These are phyloP conservation scores for Chrysina gloriosa DNA, from an alignment of 2,888 invertebrate genomes.

Conservation along the genomic window DNA sequence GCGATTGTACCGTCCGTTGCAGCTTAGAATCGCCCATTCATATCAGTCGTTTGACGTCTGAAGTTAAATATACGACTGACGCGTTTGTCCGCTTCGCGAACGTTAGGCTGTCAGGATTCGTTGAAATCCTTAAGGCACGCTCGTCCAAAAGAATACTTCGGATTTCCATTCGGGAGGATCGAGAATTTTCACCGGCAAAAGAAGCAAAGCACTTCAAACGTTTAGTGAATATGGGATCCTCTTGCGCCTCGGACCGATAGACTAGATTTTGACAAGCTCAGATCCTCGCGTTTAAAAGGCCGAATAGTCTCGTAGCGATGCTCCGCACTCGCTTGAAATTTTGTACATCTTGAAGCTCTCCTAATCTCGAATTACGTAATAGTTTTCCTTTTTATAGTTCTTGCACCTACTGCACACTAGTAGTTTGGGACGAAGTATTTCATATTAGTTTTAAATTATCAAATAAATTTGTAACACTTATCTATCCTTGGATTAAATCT, in stretches of 20 bases:
- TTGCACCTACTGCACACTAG: too few relatives aligned
- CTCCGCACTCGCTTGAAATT: too few relatives aligned
- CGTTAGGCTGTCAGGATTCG: not conserved
- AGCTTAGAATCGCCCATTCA: not conserved
- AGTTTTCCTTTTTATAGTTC: too few relatives aligned
- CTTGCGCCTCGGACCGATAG: not conserved
- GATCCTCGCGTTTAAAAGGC: not conserved
- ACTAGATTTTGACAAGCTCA: constrained; percentile 4
- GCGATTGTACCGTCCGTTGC: not conserved
- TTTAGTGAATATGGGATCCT: not conserved
- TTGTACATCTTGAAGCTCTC: not conserved
- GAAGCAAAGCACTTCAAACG: not conserved
- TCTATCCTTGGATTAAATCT: too few relatives aligned
- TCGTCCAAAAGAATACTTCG: not conserved
- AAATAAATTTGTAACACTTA: too few relatives aligned
- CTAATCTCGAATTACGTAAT: not conserved
- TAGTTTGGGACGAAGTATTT: too few relatives aligned
- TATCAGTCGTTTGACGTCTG: not conserved
- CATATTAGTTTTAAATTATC: too few relatives aligned
- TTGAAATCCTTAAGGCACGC: not conserved
- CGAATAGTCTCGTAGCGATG: too few relatives aligned
- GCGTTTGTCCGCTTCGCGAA: not conserved
- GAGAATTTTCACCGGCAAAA: not conserved
- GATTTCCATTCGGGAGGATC: not conserved
- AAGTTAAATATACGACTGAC: not conserved